Base-by-base conservation (phyloP, 2,113 vertebrate genomes). In the Tenrec ecaudatus region DNA sequence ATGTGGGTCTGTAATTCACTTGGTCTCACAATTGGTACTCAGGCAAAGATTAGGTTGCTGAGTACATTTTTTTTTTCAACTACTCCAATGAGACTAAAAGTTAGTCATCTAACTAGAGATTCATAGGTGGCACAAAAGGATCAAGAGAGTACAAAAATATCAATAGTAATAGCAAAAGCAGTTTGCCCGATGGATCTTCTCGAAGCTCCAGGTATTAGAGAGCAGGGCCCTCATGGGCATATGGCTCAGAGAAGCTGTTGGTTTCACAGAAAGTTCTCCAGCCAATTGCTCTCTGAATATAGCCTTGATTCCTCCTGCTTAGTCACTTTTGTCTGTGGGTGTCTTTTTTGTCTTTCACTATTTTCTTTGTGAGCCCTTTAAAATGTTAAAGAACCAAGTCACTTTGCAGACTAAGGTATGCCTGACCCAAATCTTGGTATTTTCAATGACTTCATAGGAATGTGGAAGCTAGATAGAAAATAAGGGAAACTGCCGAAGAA, bases 271-370 rank as follows among this genome's bases (percentile, higher is more conserved):
- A 6, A 2, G 16, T 7, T 3, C 11, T 22, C 19, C 10, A 10
- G 1, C 11, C 14, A 1, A 7, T 31, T 10, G 0, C 16, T 64
- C 29, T 0, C 0, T 1, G 12, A 0, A 6, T 10, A 11, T 0
- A 1, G 8, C 31, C 40, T 3, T 33, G 29, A 17, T 10, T 23
- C 19, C 12, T 12, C 0, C 0, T 0, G 0, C 79, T 1, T 23
- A 20, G 27, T 73, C 6, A 3, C 36, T 14, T 57, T 6, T 69
- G 20, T 38, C 14, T 53, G 19, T 25, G 2, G 3, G 1, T 17
- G 0, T 10, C 14, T 80, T 4, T 75, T 17, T 23, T 11, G n/a
- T 47, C 17, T 62, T 73, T 91, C 40, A 3, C 1, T 10, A 9
- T 69, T 3, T 58, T 75, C 58, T 25, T 60, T 6, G 8, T 29